Evolutionary conservation across 1,140 invertebrate genomes (phyloP), one percentile per base, ranked within the genome.

Genomic region (Drosophila pseudoananassae): DNA sequence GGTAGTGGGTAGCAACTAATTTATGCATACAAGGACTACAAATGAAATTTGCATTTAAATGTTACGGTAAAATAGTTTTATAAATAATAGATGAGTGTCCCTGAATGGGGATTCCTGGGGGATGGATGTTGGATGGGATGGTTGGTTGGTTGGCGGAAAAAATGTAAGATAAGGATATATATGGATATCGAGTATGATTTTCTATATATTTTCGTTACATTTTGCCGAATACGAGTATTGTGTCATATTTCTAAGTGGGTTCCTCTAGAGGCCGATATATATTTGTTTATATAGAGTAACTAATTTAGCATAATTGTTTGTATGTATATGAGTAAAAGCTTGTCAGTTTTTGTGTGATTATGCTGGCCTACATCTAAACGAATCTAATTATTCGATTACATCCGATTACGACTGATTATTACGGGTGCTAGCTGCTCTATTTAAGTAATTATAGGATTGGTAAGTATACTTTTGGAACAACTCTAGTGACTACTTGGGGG

Each of bases 31-130:
- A 75, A 40, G 70, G 50, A 83, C 79, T 82, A 83, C 70, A 84
- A 84, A 77, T 81, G 57, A 85, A 84, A 84, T 85, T 87, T 84
- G 73, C 81, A 84, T 84, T 73, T 84, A 87, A 81, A 87, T 87
- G 82, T 77, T 73, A 81, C 63, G 59, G 66, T 72, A 84, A 83
- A 85, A 84, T 74, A 73, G 66, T 84, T 80, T 76, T 81, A 84
- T 80, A 87, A 84, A 84, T 87, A 84, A 87, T 81, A 74, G 53
- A 83, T 74, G 56, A 53, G 40, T 59, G 51, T 74, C 61, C 64
- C 49, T 68, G 65, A 47, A 55, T 33, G 38, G 50, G 65, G 15
- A 47, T 15, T 38, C 20, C 20, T 20, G 20, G 20, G 20, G 7
- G 66, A 31, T 64, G 58, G 63, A 25, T 27, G 53, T 47, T 33